Evolutionary conservation across 2,888 invertebrate genomes (phyloP).

Genomic region (Platypus cylindrus): DNA sequence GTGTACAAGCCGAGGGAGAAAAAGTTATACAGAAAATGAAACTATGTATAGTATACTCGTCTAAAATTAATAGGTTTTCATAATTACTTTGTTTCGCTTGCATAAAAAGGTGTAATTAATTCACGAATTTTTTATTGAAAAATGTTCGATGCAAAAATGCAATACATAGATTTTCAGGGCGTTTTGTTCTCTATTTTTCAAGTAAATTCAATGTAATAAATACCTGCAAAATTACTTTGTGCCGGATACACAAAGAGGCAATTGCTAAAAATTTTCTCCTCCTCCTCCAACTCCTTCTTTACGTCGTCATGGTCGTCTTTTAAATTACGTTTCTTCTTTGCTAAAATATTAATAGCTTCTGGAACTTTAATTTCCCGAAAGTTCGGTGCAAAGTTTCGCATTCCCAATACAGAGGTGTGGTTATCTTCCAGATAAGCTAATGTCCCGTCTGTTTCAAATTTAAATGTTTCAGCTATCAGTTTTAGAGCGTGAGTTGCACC

Average conservation of each 20-base stretch:
- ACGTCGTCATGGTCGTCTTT: conserved; percentile 1
- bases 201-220: background rate
- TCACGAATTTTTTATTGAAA: no score
- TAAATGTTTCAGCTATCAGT: conserved; percentile 69
- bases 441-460: conserved; percentile 40
- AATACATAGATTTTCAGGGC: no score
- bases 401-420: conserved; percentile 91
- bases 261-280: conserved; percentile 8
- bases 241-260: conserved; percentile 74
- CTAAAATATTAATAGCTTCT: conserved; percentile 36
- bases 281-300: no score
- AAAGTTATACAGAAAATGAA: no score
- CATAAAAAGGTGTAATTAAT: no score
- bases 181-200: no score
- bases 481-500: conserved; percentile 85
- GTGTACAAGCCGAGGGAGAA: no score
- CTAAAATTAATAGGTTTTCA: no score
- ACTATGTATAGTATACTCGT: no score
- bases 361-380: conserved; percentile 46
- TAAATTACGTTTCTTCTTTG: background rate
- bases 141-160: no score
- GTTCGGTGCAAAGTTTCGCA: conserved; percentile 60
- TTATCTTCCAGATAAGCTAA: conserved; percentile 80
- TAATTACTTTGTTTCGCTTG: no score
- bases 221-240: conserved; percentile 78